Evolutionary conservation across 2,888 invertebrate genomes (phyloP).

Genomic region (Xestia rhomboidea): DNA sequence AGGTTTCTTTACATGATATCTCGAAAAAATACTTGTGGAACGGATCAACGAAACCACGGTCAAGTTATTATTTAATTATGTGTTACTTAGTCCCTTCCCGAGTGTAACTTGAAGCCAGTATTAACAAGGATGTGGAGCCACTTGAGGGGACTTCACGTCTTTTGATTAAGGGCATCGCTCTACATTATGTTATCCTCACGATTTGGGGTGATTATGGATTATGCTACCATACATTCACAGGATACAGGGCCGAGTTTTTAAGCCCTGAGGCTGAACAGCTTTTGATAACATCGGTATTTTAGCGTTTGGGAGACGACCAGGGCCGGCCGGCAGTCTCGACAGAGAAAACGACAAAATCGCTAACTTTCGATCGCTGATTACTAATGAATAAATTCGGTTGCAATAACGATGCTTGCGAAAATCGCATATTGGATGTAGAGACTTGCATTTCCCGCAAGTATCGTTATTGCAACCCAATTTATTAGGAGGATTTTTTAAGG

Average conservation of each 20-base stretch:
- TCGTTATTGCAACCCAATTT: too few species aligned
- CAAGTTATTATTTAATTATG: neutral
- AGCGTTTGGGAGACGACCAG: neutral
- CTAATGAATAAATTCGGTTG: too few species aligned
- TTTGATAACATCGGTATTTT: neutral
- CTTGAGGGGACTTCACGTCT: conserved; percentile 36
- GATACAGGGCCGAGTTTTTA: neutral
- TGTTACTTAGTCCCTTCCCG: neutral
- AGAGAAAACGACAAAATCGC: too few species aligned
- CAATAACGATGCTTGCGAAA: too few species aligned
- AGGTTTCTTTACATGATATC: too few species aligned
- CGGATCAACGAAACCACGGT: neutral
- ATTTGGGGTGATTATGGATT: conserved; percentile 13
- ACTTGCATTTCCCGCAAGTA: too few species aligned
- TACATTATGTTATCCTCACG: conserved; percentile 4
- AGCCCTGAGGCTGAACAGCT: neutral
- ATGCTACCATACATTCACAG: neutral
- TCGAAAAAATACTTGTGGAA: neutral
- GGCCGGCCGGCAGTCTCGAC: too few species aligned
- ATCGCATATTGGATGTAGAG: too few species aligned
- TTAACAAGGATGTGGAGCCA: conserved; percentile 33
- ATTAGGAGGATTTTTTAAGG: too few species aligned
- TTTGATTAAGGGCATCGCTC: neutral
- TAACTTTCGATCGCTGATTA: too few species aligned
- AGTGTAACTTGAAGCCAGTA: conserved; percentile 31